These are phyloP conservation scores for Hirundichthys speculiger DNA, from an alignment of 2,113 vertebrate genomes.

Conservation along the genomic window DNA sequence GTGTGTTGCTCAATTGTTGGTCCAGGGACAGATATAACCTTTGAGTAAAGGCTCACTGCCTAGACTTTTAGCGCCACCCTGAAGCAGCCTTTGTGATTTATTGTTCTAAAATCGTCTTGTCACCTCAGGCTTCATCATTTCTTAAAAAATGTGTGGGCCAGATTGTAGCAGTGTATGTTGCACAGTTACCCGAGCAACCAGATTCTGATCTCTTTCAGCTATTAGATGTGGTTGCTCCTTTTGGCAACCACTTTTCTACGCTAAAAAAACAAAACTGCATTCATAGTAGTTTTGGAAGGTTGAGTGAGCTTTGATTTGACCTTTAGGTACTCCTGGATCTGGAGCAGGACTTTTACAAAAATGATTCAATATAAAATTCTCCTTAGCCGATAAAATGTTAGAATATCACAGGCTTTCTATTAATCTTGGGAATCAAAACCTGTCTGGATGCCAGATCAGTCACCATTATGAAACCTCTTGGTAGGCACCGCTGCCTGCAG, in stretches of 20 bases:
- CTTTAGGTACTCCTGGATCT: no score
- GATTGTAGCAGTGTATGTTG: conserved; percentile 15
- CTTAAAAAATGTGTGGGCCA: background rate
- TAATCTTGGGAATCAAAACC: no score
- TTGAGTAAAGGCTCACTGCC: conserved; percentile 33
- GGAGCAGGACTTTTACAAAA: background rate
- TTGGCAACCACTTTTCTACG: conserved; percentile 22
- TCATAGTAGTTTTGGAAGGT: conserved; percentile 19
- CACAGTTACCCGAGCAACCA: conserved; percentile 24
- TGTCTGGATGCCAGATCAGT: no score
- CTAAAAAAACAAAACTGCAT: conserved; percentile 31
- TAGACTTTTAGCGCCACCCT: conserved; percentile 5
- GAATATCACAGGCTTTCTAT: no score
- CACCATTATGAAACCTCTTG: no score
- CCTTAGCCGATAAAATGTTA: no score
- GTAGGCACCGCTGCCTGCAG: no score
- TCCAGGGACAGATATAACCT: conserved; percentile 33
- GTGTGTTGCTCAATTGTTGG: conserved; percentile 35
- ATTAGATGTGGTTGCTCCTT: conserved; percentile 21
- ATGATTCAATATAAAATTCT: background rate
- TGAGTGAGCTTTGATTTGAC: conserved; percentile 38
- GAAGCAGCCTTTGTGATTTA: no score
- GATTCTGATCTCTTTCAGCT: conserved; percentile 37
- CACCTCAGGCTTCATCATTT: conserved; percentile 16
- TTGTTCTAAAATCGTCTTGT: background rate